Percentiles rank a stretch among this genome's conserved stretches.
These are phyloP conservation scores for Clupea harengus DNA, from an alignment of 2,113 vertebrate species.

Conservation along the genomic window DNA sequence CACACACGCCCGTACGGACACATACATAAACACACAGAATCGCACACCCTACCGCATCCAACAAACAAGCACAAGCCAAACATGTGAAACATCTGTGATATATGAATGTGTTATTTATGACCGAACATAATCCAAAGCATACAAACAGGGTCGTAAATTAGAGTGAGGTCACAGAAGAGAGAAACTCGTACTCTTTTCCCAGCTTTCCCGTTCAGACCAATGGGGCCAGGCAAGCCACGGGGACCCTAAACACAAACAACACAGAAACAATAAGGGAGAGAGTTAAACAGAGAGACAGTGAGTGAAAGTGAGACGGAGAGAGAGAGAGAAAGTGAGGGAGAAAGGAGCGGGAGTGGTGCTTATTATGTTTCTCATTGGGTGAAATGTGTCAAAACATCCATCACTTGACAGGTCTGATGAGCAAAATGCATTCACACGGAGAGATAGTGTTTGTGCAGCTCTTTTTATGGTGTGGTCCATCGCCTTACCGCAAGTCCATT, in stretches of 20 bases:
- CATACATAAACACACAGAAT: not conserved
- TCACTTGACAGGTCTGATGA: not conserved
- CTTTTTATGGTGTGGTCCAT: not conserved
- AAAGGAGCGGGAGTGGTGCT: not conserved
- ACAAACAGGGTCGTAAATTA: not conserved
- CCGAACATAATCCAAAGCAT: not conserved
- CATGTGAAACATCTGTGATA: not conserved
- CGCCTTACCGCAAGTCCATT: conserved; percentile 33
- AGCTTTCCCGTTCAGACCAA: conserved; percentile 72
- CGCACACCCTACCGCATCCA: not conserved
- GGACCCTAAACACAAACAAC: conserved; percentile 70
- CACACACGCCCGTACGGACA: not conserved
- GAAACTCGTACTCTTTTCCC: conserved; percentile 81
- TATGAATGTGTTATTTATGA: not conserved
- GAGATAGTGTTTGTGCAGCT: not conserved
- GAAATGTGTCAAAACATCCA: conserved; percentile 4
- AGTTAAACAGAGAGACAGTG: not conserved
- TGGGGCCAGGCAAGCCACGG: conserved; percentile 74
- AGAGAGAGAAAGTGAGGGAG: not conserved
- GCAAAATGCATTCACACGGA: not conserved
- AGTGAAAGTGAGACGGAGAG: not conserved
- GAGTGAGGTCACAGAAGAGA: not conserved
- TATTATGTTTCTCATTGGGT: not conserved
- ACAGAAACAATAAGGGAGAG: not conserved
- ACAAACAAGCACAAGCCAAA: not conserved